Evolutionary conservation across 30 jellyfish, hydroid and myxozoan genomes (phyloP).

Genomic region (Rhopilema esculentum): DNA sequence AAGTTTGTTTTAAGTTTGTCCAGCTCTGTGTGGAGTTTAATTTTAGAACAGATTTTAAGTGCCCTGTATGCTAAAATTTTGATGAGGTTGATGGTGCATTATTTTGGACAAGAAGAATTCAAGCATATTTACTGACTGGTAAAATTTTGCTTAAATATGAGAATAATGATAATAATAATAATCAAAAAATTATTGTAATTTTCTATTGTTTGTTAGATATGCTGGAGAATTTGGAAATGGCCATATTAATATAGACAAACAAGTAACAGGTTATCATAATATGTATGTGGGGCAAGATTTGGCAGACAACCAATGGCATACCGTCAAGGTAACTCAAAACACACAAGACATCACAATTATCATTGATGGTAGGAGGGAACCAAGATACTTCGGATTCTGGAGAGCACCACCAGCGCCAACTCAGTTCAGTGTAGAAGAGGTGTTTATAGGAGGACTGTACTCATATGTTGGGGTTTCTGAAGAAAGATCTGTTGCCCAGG

Average conservation of each 20-base stretch:
- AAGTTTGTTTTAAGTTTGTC: no score
- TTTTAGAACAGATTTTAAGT: no score
- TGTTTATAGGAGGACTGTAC: conserved; percentile 83
- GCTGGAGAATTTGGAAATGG: conserved; percentile 99
- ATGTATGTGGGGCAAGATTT: conserved; percentile 92
- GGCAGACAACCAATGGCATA: conserved; percentile 98
- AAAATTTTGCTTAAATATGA: no score
- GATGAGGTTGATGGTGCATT: no score
- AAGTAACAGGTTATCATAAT: conserved; percentile 87
- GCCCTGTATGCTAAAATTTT: no score
- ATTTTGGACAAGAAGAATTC: no score
- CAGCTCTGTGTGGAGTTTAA: no score
- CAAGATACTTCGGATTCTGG: conserved; percentile 76
- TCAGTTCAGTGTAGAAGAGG: conserved; percentile 81
- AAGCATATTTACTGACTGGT: no score
- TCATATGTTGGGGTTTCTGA: conserved; percentile 75
- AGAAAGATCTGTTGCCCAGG: conserved; percentile 80
- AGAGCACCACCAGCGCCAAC: conserved; percentile 96
- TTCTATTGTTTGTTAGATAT: conserved; percentile 56
- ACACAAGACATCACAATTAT: conserved; percentile 81
- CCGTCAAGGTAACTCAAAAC: conserved; percentile 85
- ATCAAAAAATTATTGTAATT: no score
- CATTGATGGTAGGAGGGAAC: conserved; percentile 82
- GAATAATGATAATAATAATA: no score
- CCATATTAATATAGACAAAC: conserved; percentile 81